phyloP scores from a whole-genome alignment of 37 sponge, comb jelly and placozoan species.

The Halichondria panicea region DNA sequence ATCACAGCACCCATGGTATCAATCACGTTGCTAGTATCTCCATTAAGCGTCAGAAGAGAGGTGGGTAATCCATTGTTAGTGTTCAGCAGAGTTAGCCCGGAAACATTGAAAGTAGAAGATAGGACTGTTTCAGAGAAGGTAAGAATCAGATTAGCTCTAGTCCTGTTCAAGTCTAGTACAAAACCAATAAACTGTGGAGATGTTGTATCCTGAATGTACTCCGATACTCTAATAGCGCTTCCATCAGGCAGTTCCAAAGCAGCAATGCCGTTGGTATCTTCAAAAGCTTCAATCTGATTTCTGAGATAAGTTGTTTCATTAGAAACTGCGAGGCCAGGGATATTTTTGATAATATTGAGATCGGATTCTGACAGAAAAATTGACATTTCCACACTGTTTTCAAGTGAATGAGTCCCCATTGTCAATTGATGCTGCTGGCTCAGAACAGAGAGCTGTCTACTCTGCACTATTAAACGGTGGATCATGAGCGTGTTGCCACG shows the following conservation, averaged over 20 bases:
- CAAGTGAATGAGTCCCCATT: slow-evolving; percentile 13
- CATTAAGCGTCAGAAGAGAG: slow-evolving; percentile 5
- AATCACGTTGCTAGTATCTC: slow-evolving; percentile 26
- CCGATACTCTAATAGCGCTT: slow-evolving; percentile 43
- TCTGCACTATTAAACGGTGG: slow-evolving; percentile 44
- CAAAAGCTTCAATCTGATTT: slow-evolving; percentile 42
- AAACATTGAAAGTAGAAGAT: slow-evolving; percentile 34
- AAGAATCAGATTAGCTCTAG: slow-evolving; percentile 44
- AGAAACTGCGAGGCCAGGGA: slow-evolving; percentile 64
- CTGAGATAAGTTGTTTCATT: slow-evolving; percentile 68
- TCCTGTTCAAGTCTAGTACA: slow-evolving; percentile 67
- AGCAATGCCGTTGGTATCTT: slow-evolving; percentile 56
- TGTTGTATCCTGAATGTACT: slow-evolving; percentile 56
- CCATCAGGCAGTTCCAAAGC: slow-evolving; percentile 36
- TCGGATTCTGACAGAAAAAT: slow-evolving; percentile 46
- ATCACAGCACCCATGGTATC: slow-evolving; percentile 36
- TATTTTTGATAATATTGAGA: slow-evolving; percentile 70
- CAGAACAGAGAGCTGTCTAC: slow-evolving; percentile 14
- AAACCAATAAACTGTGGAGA: slow-evolving; percentile 60
- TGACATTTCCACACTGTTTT: slow-evolving; percentile 26
- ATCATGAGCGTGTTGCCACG: slow-evolving; percentile 34
- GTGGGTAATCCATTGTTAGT: slow-evolving; percentile 23
- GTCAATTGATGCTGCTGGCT: slow-evolving; percentile 16
- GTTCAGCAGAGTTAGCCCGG: slow-evolving; percentile 71
- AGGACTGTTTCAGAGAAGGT: slow-evolving; percentile 86